Conservation (phyloP, 2,888 invertebrate species). For the Andrena chrysosceles region DNA sequence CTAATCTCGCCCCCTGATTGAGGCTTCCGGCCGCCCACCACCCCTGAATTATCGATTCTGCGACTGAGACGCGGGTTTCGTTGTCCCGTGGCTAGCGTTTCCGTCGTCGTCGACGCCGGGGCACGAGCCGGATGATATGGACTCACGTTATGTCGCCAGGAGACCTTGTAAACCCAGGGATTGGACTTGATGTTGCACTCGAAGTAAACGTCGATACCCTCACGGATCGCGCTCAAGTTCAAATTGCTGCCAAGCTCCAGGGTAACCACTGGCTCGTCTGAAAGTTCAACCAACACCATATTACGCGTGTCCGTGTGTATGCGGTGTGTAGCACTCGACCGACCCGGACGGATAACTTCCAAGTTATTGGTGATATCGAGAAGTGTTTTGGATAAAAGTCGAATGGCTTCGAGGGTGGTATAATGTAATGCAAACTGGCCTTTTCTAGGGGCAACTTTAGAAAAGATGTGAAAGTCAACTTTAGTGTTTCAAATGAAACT, state of each 20-base stretch:
- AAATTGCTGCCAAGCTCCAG: slow-evolving; percentile 93
- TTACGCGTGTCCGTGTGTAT: too few relatives aligned
- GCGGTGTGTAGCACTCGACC: too few relatives aligned
- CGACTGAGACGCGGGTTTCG: slow-evolving; percentile 51
- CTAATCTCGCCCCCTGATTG: slow-evolving; percentile 65
- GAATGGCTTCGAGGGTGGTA: too few relatives aligned
- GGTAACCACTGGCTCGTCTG: slow-evolving; percentile 94
- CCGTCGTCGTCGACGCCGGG: slow-evolving; percentile 2
- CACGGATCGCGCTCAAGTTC: slow-evolving; percentile 92
- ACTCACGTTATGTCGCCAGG: slow-evolving; percentile 91
- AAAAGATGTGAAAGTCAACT: too few relatives aligned
- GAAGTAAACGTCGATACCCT: slow-evolving; percentile 96
- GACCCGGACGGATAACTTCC: too few relatives aligned
- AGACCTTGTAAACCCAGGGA: slow-evolving; percentile 92
- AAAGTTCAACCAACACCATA: slow-evolving; percentile 73
- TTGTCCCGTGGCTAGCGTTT: slow-evolving; percentile 43
- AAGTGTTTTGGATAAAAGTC: too few relatives aligned
- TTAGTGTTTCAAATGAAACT: too few relatives aligned
- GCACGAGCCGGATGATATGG: not conserved
- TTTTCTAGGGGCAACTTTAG: not conserved
- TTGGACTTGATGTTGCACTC: slow-evolving; percentile 96
- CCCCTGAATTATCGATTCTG: slow-evolving; percentile 63
- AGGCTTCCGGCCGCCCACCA: slow-evolving; percentile 38
- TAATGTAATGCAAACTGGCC: too few relatives aligned
- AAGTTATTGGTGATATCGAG: too few relatives aligned